phyloP scores from a whole-genome alignment of 2,797 vertebrate species.

The Denticeps clupeoides region DNA sequence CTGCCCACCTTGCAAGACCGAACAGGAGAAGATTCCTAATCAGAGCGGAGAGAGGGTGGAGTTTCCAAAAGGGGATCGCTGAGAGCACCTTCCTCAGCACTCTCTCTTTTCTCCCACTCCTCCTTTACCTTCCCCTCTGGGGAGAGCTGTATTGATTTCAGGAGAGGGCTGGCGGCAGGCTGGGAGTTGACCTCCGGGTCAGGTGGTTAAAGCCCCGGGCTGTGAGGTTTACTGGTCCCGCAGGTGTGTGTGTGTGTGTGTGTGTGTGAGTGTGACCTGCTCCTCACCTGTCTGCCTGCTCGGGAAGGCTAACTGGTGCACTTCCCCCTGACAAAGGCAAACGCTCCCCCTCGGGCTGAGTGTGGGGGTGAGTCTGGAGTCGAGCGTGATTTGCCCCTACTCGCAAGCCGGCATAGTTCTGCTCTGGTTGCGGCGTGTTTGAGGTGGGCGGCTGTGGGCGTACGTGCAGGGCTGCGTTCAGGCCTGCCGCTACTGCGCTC shows the following conservation, averaged over 20 bases:
- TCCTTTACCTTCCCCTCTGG: not conserved
- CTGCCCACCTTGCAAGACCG: slow-evolving; percentile 23
- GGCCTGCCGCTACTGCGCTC: too few species aligned
- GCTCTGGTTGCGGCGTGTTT: slow-evolving; percentile 50
- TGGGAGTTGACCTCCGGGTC: slow-evolving; percentile 22
- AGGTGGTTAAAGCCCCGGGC: slow-evolving; percentile 14
- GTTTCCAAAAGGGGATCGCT: slow-evolving; percentile 11
- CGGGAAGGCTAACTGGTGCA: slow-evolving; percentile 28
- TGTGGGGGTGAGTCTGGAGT: slow-evolving; percentile 39
- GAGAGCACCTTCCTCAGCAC: slow-evolving; percentile 8
- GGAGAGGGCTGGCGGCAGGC: slow-evolving; percentile 18
- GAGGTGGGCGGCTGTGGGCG: not conserved
- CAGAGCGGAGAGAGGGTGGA: slow-evolving; percentile 4
- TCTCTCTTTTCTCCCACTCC: slow-evolving; percentile 5
- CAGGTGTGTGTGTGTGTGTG: slow-evolving; percentile 34
- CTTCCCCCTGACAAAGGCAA: slow-evolving; percentile 49
- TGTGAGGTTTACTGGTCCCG: slow-evolving; percentile 17
- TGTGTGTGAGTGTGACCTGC: slow-evolving; percentile 23
- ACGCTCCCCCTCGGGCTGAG: slow-evolving; percentile 43
- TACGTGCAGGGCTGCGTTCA: not conserved
- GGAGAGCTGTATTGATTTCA: slow-evolving; percentile 25
- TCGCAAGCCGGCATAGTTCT: slow-evolving; percentile 37
- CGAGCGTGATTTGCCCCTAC: slow-evolving; percentile 46
- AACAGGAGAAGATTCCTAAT: slow-evolving; percentile 21
- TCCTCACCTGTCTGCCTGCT: slow-evolving; percentile 33